Evolutionary conservation across 1,140 invertebrate genomes (phyloP), one percentile per base, ranked within the genome.

Genomic region (Eriosoma lanigerum): DNA sequence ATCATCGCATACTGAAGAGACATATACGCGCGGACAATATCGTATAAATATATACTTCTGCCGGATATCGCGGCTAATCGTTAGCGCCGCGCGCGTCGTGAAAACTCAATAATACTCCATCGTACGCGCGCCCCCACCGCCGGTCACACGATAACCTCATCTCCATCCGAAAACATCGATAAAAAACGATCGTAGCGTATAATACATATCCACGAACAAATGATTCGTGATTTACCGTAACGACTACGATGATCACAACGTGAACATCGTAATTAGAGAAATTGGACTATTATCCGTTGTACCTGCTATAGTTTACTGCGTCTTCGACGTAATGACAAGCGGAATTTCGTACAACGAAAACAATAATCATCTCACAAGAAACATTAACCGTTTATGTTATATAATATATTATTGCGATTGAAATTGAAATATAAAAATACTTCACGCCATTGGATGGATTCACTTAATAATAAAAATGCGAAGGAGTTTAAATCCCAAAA

Each of bases 101-200:
- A 76, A 58, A 76, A 76, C 73, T 76, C 73, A 58, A 58, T 76
- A 68, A 56, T 73, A 29, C 50, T 52, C 50, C 9, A n/a, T 29
- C 24, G 48, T 12, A 72, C 46, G 50, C 48, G 19, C 24, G n/a
- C 19, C 38, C 46, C 44, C 68, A 24, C 38, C 62, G 10, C 62
- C 64, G 38, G n/a, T 46, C 38, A 15, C 64, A 68, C 12, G 62
- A 44, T 44, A 44, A 66, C 32, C 26, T 62, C 29, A 0, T 6
- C 32, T 0, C 13, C 10, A 15, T 48, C 13, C 1, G 10, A 15
- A 48, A 48, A 4, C 46, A 10, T 48, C 46, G 58, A 62, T 32
- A 62, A 62, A 6, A 19, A 68, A 66, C 38, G 32, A 38, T 38
- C 21, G 21, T 56, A 58, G 24, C 24, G 24, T 38, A 58, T 58